Percentiles rank a stretch among this genome's conserved stretches.
Evolutionary conservation across 37 sponge, comb jelly and placozoan genomes (phyloP).

Genomic region (Ianthella basta): DNA sequence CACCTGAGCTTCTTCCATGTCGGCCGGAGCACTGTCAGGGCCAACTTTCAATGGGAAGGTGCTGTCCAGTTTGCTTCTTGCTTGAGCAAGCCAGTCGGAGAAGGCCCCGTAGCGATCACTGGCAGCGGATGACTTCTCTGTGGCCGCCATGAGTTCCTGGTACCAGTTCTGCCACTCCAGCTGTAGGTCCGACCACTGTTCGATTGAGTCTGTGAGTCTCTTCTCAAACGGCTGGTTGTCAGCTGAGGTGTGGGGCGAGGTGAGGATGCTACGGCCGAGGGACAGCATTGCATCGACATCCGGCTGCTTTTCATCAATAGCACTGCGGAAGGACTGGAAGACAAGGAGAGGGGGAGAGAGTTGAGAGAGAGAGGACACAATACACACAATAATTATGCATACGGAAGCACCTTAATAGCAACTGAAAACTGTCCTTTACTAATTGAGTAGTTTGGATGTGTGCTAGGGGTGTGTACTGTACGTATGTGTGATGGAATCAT

Average conservation of each 20-base stretch:
- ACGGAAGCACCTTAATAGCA: not conserved
- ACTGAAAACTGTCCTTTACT: no score
- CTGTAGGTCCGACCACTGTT: slow-evolving; percentile 71
- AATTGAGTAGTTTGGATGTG: no score
- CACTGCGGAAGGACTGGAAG: slow-evolving; percentile 42
- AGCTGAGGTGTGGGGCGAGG: slow-evolving; percentile 58
- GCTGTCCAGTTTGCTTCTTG: not conserved
- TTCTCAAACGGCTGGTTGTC: slow-evolving; percentile 52
- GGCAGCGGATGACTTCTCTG: slow-evolving; percentile 44
- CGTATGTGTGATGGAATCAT: no score
- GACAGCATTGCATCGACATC: slow-evolving; percentile 58
- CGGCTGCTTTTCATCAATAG: slow-evolving; percentile 52
- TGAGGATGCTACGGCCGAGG: slow-evolving; percentile 57
- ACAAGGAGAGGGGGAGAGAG: not conserved
- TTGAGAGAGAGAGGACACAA: not conserved
- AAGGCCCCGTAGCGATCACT: not conserved
- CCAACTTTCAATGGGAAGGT: not conserved
- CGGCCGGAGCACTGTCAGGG: not conserved
- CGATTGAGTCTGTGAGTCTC: slow-evolving; percentile 57
- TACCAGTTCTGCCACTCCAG: slow-evolving; percentile 84
- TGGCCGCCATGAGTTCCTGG: slow-evolving; percentile 60
- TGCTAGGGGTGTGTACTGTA: no score
- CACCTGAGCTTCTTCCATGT: not conserved
- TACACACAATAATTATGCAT: not conserved
- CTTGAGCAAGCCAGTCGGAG: slow-evolving; percentile 8